Base-by-base conservation (phyloP, 2,797 vertebrate species). In the Lacerta agilis region DNA sequence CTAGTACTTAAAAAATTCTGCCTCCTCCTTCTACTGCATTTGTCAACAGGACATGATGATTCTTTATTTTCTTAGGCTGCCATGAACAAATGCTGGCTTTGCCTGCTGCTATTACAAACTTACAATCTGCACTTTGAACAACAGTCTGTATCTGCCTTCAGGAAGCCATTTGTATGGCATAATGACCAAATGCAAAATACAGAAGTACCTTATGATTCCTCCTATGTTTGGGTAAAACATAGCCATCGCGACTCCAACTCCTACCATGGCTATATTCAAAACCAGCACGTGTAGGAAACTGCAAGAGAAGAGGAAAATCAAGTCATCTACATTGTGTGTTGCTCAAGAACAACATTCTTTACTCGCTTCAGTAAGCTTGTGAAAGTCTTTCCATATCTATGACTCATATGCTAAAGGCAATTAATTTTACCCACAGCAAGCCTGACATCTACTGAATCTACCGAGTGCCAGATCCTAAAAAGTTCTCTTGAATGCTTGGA, bases 211-310 rank as follows among this genome's bases (percentile, higher is more conserved):
- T 96, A 99, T 99, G 90, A 99, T 99, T 85, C 98, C 98, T 88
- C 98, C 99, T 81, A 99, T 99, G 92, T 99, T 99, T 58, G 99
- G 98, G 94, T 98, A 99, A 94, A 98, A 98, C 95, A 91, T 97
- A 94, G 98, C 98, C 97, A 98, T 97, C 85, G 96, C 94, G 78
- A 99, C 98, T 66, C 98, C 98, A 93, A 97, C 90, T 94, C 97
- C 98, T 86, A 99, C 98, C 75, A 99, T 94, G 3, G 97, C 2
- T 33, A 98, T 0, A 86, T 99, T 99, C 93, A 99, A 96, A 55
- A 92, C 0, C 71, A 99, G 92, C 89, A 99, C 98, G 1, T 98
- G 98, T 91, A 98, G 93, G 94, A 98, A 91, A 88, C 99, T 99
- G 94, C 1, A 69, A 55, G 85, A 82, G 27, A 69, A 87, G 2